Base-by-base conservation (phyloP, 1,140 invertebrate genomes). In the Heliconius himera region DNA sequence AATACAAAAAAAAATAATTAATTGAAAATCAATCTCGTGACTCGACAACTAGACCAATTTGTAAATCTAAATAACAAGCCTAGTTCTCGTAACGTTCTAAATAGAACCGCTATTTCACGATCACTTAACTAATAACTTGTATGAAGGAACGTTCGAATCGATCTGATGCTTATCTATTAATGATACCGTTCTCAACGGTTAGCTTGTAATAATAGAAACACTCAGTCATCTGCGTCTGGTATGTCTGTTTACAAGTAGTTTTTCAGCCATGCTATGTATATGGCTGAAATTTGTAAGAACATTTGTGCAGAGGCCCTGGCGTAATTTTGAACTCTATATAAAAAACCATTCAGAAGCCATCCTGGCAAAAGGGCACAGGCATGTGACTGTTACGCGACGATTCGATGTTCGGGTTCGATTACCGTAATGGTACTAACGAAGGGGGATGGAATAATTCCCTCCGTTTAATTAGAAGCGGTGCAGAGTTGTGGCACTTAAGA, bases 161-260 rank as follows among this genome's bases (percentile, higher is more conserved):
- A 51, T 38, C 66, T 4, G 82, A 83, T 83, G 51, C 29, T 81
- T 81, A 80, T 83, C 79, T 81, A 79, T 83, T 81, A 81, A 16
- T 38, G 71, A 76, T 83, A 83, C 82, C 82, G 82, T 83, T 83
- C 71, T 70, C 66, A 73, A 78, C 77, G 73, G 76, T 80, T 74
- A 36, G 70, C 72, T 77, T 73, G 76, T 73, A 76, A 76, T 79
- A 74, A 79, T 79, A 74, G 41, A 79, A 79, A 49, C 26, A 70
- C 72, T 41, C 22, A 76, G 75, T 51, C 26, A 76, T 71, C 36
- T 3, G 18, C 26, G 51, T 66, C 11, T 29, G 13, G 8, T 66
- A 26, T 13, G 8, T 29, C 22, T 6, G 60, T 26, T 22, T 66
- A 66, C 9, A 29, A 29, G 60, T 26, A 29, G 60, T 66, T 26